Base-by-base conservation (phyloP, 2,888 invertebrate species). In the Carabus problematicus region DNA sequence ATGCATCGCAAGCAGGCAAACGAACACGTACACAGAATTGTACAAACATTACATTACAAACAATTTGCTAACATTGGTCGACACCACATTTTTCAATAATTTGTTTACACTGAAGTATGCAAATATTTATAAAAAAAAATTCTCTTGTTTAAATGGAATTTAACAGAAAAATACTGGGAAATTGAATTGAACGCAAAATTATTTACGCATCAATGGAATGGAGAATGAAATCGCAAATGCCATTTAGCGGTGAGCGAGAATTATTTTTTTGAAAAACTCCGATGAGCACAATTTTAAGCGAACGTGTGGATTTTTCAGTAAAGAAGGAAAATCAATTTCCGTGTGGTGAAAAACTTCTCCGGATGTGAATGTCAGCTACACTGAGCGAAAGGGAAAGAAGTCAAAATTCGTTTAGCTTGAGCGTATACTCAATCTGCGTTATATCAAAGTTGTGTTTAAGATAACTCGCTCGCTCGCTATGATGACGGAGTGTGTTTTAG, bases 261-360 rank as follows among this genome's bases (percentile, higher is more conserved):
- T 47, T 47, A 62, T 62, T 62, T 45, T 47, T 62, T n/a, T n/a
- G n/a, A n/a, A 47, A 62, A 62, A 62, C 62, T 47, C 47, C 47
- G 49, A 62, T 49, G 49, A 39, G 62, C 47, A 49, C 45, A 47
- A 47, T 62, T 62, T 62, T 56, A 40, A 62, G 49, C 47, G 62
- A 47, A 62, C 62, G 39, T 49, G 62, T 49, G 62, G 47, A 62
- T 62, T 45, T 45, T 45, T 7, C 62, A 42, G 47, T 47, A 49
- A 49, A 62, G 40, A 47, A 62, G 49, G 45, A 62, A 62, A 62
- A 62, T 62, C 62, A 62, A 62, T 62, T 62, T 62, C 49, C 47
- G 16, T 14, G 39, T 14, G 14, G 11, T 45, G 45, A 12, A 45
- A 45, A 45, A 45, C 3, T 29, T 29, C 6, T 29, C 29, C 29